Evolutionary conservation across 2,113 vertebrate species (phyloP).

Genomic region (Psittacula cyanocephala): DNA sequence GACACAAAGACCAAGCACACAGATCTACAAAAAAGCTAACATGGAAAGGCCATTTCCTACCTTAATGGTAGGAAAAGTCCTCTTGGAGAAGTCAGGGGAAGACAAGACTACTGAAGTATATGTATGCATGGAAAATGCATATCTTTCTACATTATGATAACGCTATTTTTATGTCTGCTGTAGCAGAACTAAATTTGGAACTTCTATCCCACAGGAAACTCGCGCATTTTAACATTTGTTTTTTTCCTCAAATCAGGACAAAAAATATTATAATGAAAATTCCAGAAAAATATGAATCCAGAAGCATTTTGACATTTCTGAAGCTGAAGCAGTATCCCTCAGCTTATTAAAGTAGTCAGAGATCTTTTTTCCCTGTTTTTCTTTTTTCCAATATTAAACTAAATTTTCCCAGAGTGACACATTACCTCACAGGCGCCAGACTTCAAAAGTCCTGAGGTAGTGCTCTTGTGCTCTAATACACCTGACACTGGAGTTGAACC

Average conservation of each 20-base stretch:
- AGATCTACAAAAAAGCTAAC: neutral
- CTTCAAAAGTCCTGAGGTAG: neutral
- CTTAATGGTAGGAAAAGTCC: neutral
- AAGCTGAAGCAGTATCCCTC: neutral
- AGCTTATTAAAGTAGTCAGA: neutral
- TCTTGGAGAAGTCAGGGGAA: neutral
- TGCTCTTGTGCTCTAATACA: neutral
- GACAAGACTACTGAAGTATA: neutral
- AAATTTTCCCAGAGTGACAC: neutral
- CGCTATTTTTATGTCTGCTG: conserved; percentile 2
- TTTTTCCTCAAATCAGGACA: neutral
- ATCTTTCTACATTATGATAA: neutral
- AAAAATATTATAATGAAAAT: conserved; percentile 17
- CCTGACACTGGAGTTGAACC: neutral
- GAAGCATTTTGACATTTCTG: neutral
- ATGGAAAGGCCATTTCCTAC: neutral
- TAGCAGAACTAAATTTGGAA: conserved; percentile 24
- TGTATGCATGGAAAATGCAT: neutral
- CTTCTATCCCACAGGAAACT: conserved; percentile 11
- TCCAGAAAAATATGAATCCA: neutral
- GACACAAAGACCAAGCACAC: neutral
- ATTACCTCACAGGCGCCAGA: rapidly evolving
- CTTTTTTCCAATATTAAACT: neutral
- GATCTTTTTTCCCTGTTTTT: neutral
- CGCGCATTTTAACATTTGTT: neutral